These are phyloP conservation scores for Dicycla oo DNA, from an alignment of 2,888 invertebrate genomes.

Conservation along the genomic window DNA sequence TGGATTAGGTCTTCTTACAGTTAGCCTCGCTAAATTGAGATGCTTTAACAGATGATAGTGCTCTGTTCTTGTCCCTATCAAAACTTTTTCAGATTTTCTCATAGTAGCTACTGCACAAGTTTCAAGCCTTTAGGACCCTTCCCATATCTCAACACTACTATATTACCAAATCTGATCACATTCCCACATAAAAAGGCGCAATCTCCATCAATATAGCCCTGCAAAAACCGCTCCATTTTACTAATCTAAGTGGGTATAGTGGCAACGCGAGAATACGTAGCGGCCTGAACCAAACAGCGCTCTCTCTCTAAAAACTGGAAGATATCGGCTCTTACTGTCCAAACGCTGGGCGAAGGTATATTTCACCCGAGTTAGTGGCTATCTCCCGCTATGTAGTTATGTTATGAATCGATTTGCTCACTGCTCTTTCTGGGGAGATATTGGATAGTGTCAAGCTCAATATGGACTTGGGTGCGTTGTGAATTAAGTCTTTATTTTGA, in stretches of 20 bases:
- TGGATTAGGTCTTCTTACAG: slow-evolving; percentile 9
- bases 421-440: slow-evolving; percentile 33
- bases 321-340: slow-evolving; percentile 65
- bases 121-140: slow-evolving; percentile 12
- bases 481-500: slow-evolving; percentile 30
- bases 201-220: slow-evolving; percentile 42
- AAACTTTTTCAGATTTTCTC: background rate
- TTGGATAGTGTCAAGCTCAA: slow-evolving; percentile 46
- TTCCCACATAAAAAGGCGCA: slow-evolving; percentile 40
- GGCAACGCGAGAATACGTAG: slow-evolving; percentile 44
- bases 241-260: slow-evolving; percentile 58
- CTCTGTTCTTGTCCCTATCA: background rate
- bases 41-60: background rate
- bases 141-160: slow-evolving; percentile 32
- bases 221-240: slow-evolving; percentile 55
- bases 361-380: slow-evolving; percentile 66
- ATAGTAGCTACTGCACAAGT: background rate
- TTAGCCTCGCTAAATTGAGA: background rate
- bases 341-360: slow-evolving; percentile 63
- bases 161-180: slow-evolving; percentile 42
- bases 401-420: slow-evolving; percentile 58
- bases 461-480: slow-evolving; percentile 33
- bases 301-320: slow-evolving; percentile 65
- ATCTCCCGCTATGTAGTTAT: slow-evolving; percentile 45
- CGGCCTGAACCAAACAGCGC: slow-evolving; percentile 61